phyloP scores from a whole-genome alignment of 53 echinoderm and acorn worm species.

The Henricia sp. region DNA sequence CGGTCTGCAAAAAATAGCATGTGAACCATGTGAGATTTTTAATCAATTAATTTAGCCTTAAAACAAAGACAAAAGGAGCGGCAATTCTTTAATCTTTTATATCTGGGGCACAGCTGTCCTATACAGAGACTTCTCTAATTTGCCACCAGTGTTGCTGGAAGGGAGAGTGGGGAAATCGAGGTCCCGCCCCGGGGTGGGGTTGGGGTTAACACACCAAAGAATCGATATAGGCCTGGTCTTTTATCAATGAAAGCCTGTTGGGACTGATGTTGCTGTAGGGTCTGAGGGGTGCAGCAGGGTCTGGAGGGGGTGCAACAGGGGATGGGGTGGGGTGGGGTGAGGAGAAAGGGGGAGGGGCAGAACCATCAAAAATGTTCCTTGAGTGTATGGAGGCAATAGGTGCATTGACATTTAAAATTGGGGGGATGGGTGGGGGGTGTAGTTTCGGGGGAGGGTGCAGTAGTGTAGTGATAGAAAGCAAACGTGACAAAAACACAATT shows the following conservation, averaged over 20 bases:
- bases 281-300: not conserved
- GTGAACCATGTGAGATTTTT: too few relatives aligned
- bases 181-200: not conserved
- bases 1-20: too few relatives aligned
- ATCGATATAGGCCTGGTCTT: constrained; percentile 20
- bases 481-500: constrained; percentile 29
- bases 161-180: not conserved
- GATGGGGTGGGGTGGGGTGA: constrained; percentile 1
- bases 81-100: not conserved
- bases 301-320: not conserved
- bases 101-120: constrained; percentile 36
- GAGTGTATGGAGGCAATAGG: constrained; percentile 1
- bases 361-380: not conserved
- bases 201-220: constrained; percentile 10
- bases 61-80: too few relatives aligned
- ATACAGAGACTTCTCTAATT: constrained; percentile 23
- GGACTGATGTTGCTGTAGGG: constrained; percentile 32
- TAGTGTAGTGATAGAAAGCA: not conserved
- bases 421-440: not conserved
- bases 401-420: not conserved
- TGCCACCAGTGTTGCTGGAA: constrained; percentile 1
- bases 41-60: too few relatives aligned
- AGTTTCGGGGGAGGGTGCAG: not conserved
- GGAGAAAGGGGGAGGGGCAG: not conserved
- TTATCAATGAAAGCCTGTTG: constrained; percentile 5